Conservation (phyloP, 2,113 vertebrate genomes). For the Acrocephalus kingi region DNA sequence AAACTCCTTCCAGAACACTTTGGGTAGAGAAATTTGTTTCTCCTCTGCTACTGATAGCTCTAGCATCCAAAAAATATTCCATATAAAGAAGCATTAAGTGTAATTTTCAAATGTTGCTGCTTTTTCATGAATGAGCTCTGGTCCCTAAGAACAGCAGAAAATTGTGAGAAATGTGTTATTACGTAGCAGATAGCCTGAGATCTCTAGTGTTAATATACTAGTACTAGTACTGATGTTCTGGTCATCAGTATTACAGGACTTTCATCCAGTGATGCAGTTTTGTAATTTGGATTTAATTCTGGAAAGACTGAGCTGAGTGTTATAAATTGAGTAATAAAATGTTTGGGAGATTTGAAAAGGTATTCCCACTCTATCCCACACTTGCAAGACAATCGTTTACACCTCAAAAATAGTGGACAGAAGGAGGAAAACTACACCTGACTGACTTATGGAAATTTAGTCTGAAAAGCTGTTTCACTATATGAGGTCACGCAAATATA, state of each 20-base stretch:
- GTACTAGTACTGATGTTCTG: neutral
- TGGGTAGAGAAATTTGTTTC: neutral
- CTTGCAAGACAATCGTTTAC: neutral
- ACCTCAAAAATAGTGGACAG: neutral
- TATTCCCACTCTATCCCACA: neutral
- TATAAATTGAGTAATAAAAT: neutral
- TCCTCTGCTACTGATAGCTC: neutral
- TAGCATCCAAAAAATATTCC: neutral
- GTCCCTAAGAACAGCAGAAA: neutral
- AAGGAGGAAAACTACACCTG: neutral
- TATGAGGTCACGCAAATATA: neutral
- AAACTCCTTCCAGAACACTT: neutral
- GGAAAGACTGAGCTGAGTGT: neutral
- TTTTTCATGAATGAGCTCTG: neutral
- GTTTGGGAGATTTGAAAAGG: neutral
- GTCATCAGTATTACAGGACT: neutral
- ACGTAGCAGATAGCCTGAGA: neutral
- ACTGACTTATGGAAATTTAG: neutral
- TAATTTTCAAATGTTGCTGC: neutral
- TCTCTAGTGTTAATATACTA: neutral
- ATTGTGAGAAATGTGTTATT: neutral
- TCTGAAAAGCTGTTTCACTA: neutral
- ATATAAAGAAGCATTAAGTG: neutral
- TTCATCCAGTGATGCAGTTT: neutral
- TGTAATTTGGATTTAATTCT: neutral